These are phyloP conservation scores for Xyliphius kryptos DNA, from an alignment of 2,113 vertebrate genomes.

Conservation along the genomic window DNA sequence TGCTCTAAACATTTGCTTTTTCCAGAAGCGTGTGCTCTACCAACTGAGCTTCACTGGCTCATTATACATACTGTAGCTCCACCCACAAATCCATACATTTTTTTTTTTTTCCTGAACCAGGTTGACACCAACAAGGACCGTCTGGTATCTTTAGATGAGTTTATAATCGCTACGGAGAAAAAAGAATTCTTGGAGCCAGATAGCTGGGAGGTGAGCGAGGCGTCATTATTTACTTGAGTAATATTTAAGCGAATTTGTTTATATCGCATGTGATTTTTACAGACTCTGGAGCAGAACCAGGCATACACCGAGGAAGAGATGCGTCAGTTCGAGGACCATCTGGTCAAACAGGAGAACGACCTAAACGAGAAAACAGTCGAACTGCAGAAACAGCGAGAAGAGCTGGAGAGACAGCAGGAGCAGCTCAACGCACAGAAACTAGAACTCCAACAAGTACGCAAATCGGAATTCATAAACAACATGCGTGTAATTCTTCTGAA, in stretches of 20 bases:
- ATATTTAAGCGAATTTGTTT: no score
- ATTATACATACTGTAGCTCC: no score
- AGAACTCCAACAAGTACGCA: slow-evolving; percentile 88
- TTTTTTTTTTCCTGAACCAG: slow-evolving; percentile 55
- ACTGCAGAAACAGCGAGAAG: slow-evolving; percentile 83
- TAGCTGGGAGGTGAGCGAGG: slow-evolving; percentile 99
- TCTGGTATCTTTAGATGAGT: slow-evolving; percentile 86
- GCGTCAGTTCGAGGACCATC: slow-evolving; percentile 85
- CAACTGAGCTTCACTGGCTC: no score
- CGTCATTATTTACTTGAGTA: no score
- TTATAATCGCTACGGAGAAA: slow-evolving; percentile 84
- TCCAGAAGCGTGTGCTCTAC: no score
- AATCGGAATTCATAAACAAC: no score
- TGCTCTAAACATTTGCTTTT: no score
- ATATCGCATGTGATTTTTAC: no score
- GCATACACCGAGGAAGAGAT: slow-evolving; percentile 88
- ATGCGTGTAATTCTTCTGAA: no score
- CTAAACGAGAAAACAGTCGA: slow-evolving; percentile 76
- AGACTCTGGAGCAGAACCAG: slow-evolving; percentile 71
- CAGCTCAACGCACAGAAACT: slow-evolving; percentile 86
- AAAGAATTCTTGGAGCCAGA: slow-evolving; percentile 94
- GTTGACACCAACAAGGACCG: slow-evolving; percentile 88
- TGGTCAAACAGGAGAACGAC: slow-evolving; percentile 79
- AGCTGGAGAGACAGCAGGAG: slow-evolving; percentile 82
- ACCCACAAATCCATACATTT: no score